These are phyloP conservation scores for Xanthorhoe spadicearia DNA, from an alignment of 2,888 invertebrate genomes.

Conservation along the genomic window DNA sequence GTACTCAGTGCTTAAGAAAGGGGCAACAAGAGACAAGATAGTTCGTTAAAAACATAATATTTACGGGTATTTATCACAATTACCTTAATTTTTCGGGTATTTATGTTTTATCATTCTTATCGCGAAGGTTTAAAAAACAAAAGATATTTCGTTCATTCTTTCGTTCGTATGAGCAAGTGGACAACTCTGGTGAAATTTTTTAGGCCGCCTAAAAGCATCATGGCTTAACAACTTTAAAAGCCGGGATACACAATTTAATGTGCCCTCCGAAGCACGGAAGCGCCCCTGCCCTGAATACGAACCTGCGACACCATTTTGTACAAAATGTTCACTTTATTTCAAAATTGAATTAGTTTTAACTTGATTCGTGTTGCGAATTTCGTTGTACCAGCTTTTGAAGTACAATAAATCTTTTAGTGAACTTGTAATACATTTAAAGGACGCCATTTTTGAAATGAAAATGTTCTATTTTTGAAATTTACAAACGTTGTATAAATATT, in stretches of 20 bases:
- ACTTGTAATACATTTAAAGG: conserved; percentile 27
- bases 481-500: not conserved
- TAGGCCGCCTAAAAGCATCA: no score
- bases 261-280: no score
- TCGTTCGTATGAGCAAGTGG: no score
- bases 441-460: conserved; percentile 27
- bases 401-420: conserved; percentile 37
- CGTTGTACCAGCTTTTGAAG: conserved; percentile 42
- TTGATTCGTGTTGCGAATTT: conserved; percentile 40
- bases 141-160: no score
- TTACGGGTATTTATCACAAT: no score
- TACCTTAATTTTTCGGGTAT: no score
- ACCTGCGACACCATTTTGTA: conserved; percentile 24
- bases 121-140: no score
- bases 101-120: no score
- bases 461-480: not conserved
- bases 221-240: no score
- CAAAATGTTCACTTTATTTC: conserved; percentile 36
- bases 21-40: not conserved
- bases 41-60: no score
- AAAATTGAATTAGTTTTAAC: conserved; percentile 43
- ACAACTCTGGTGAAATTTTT: no score
- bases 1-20: conserved; percentile 21
- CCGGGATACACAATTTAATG: no score
- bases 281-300: conserved; percentile 18